A percentile compares a stretch with the other conserved stretches of the same genome.
Conservation (phyloP, 2,888 invertebrate genomes). For the Hypena proboscidalis region DNA sequence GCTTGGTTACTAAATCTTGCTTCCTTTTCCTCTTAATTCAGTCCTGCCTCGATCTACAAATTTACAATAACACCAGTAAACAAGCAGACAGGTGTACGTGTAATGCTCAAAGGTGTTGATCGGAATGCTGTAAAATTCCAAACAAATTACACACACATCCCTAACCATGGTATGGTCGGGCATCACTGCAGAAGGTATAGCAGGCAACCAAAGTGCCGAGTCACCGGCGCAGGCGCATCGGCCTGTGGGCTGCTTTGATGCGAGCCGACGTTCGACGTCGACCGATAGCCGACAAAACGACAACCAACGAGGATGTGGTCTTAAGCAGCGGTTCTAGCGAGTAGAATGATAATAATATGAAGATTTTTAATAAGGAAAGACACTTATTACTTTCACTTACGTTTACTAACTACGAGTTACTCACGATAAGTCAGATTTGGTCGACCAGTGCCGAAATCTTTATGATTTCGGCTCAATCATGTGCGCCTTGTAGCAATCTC, state of each 20-base stretch:
- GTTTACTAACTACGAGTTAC: too few species aligned
- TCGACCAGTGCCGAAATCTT: too few species aligned
- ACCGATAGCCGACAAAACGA: constrained; percentile 81
- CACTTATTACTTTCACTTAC: too few species aligned
- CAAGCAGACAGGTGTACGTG: background rate
- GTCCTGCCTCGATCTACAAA: too few species aligned
- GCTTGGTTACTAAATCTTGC: too few species aligned
- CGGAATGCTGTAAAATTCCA: constrained; percentile 29
- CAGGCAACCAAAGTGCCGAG: constrained; percentile 71
- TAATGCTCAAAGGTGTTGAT: background rate
- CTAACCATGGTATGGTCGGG: constrained; percentile 36
- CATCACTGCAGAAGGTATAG: constrained; percentile 51
- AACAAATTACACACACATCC: constrained; percentile 38
- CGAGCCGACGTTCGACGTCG: constrained; percentile 80
- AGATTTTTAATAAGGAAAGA: too few species aligned
- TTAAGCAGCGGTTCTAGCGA: constrained; percentile 51
- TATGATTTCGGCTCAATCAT: too few species aligned
- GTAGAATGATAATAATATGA: constrained; percentile 1
- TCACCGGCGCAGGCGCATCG: constrained; percentile 77
- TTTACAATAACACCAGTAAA: too few species aligned
- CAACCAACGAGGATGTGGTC: constrained; percentile 51
- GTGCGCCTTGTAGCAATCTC: too few species aligned
- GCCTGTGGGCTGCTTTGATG: constrained; percentile 74
- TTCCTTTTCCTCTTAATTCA: too few species aligned
- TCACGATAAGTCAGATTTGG: too few species aligned